Evolutionary conservation across 2,797 vertebrate species (phyloP).

Genomic region (Channa striata): DNA sequence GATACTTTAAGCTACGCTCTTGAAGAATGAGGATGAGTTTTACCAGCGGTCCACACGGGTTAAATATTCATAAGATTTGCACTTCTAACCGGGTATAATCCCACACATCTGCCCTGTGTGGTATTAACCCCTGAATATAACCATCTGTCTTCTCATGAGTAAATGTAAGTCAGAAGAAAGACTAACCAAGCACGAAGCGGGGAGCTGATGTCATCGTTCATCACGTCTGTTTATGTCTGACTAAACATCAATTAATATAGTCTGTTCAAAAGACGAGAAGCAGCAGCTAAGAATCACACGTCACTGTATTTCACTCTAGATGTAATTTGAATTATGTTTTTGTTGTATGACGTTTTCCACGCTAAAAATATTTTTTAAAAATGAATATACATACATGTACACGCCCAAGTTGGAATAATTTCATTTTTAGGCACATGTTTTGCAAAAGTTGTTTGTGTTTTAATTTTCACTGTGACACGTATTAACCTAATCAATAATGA

Average conservation of each 20-base stretch:
- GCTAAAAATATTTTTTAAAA: too few relatives aligned
- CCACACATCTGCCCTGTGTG: background rate
- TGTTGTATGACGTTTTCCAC: background rate
- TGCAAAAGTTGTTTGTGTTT: too few relatives aligned
- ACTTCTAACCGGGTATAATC: constrained; percentile 20
- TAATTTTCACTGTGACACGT: too few relatives aligned
- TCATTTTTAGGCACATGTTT: too few relatives aligned
- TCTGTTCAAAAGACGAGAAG: constrained; percentile 1
- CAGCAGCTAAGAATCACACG: constrained; percentile 16
- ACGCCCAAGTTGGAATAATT: too few relatives aligned
- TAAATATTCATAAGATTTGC: constrained; percentile 48
- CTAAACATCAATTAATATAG: constrained; percentile 30
- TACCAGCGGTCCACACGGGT: constrained; percentile 7
- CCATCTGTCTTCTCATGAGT: constrained; percentile 13
- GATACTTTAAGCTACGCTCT: constrained; percentile 44
- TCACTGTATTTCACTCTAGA: constrained; percentile 9
- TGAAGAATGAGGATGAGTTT: constrained; percentile 36
- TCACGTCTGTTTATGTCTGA: constrained; percentile 32
- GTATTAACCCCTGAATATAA: constrained; percentile 13
- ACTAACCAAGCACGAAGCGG: constrained; percentile 3
- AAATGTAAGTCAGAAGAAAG: constrained; percentile 7
- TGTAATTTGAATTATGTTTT: constrained; percentile 1
- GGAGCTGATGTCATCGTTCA: constrained; percentile 21
- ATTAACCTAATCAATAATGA: too few relatives aligned
- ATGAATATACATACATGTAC: too few relatives aligned